Percentiles rank a stretch among this genome's conserved stretches.
Conservation (phyloP, 1,140 invertebrate genomes). For the Chironomus tepperi region DNA sequence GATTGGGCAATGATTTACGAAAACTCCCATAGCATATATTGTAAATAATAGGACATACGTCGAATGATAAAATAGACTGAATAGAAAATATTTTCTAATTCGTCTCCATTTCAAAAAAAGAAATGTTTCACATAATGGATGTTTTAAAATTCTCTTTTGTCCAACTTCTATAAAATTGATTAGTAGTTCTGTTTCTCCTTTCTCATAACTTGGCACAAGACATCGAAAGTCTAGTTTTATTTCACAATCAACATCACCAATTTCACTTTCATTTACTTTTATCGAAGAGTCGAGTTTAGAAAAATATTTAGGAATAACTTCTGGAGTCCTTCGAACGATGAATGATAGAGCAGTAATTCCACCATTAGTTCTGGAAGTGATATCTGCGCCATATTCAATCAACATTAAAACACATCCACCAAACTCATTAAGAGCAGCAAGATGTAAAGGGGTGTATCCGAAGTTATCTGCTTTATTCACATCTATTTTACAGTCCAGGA, state of each 20-base stretch:
- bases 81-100: slow-evolving; percentile 73
- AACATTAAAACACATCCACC: slow-evolving; percentile 65
- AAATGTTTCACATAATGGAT: slow-evolving; percentile 73
- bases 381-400: slow-evolving; percentile 67
- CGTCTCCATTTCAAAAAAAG: slow-evolving; percentile 71
- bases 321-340: slow-evolving; percentile 69
- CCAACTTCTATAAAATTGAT: slow-evolving; percentile 68
- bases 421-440: slow-evolving; percentile 76
- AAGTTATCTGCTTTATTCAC: slow-evolving; percentile 69
- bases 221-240: slow-evolving; percentile 65
- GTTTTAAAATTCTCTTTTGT: slow-evolving; percentile 63
- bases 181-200: slow-evolving; percentile 62
- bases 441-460: slow-evolving; percentile 71
- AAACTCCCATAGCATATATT: slow-evolving; percentile 53
- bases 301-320: slow-evolving; percentile 61
- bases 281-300: slow-evolving; percentile 66
- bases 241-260: slow-evolving; percentile 74
- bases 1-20: slow-evolving; percentile 38
- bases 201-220: slow-evolving; percentile 50
- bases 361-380: slow-evolving; percentile 70
- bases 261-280: slow-evolving; percentile 66
- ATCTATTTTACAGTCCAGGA: slow-evolving; percentile 59
- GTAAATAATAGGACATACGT: slow-evolving; percentile 66
- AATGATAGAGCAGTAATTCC: slow-evolving; percentile 69
- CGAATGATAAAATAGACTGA: slow-evolving; percentile 68